A percentile compares a stretch with the other conserved stretches of the same genome.
These are phyloP conservation scores for Lagodon rhomboides DNA, from an alignment of 2,797 vertebrate species.

Conservation along the genomic window DNA sequence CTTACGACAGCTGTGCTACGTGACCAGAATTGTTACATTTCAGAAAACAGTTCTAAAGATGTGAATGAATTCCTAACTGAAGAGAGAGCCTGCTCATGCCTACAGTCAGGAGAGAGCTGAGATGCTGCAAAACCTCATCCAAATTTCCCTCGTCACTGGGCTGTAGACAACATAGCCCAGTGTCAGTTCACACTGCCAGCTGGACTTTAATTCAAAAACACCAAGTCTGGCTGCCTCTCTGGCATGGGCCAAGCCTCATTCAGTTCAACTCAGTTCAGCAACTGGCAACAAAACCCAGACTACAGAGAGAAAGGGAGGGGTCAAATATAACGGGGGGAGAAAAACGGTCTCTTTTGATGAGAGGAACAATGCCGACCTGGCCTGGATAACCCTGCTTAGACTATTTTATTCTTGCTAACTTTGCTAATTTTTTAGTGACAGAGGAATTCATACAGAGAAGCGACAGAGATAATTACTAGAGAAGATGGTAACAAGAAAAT, in stretches of 20 bases:
- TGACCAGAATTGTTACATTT: constrained; percentile 22
- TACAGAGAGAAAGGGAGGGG: constrained; percentile 8
- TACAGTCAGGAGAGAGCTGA: constrained; percentile 24
- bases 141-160: constrained; percentile 41
- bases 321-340: constrained; percentile 15
- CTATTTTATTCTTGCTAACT: constrained; percentile 43
- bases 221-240: constrained; percentile 40
- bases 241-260: constrained; percentile 20
- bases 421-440: constrained; percentile 36
- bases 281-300: constrained; percentile 41
- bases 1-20: constrained; percentile 4
- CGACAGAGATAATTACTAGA: background rate
- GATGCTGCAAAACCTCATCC: constrained; percentile 63
- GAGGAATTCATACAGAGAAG: constrained; percentile 24
- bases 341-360: constrained; percentile 32
- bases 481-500: background rate
- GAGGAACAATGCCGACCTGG: constrained; percentile 49
- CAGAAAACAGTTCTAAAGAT: background rate
- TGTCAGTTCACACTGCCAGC: constrained; percentile 40
- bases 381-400: constrained; percentile 26
- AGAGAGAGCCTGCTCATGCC: constrained; percentile 36
- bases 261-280: constrained; percentile 49
- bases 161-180: constrained; percentile 48
- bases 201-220: constrained; percentile 50
- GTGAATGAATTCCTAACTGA: constrained; percentile 5